phyloP scores from a whole-genome alignment of 1,140 invertebrate species.

The Tribolium madens region DNA sequence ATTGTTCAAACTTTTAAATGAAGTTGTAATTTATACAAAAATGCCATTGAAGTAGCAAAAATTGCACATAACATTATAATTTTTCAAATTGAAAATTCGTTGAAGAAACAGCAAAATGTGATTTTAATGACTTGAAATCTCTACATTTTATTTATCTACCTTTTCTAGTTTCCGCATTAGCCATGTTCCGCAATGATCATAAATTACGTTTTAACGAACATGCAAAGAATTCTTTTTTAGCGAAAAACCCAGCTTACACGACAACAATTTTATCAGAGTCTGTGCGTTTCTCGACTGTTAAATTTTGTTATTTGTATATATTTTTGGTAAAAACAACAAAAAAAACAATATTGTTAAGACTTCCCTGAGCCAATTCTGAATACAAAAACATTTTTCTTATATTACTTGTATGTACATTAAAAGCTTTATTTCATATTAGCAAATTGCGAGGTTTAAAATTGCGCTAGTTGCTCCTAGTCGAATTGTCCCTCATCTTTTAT shows the following conservation, averaged over 20 bases:
- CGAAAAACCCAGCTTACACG: not conserved
- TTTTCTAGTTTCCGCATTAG: not conserved
- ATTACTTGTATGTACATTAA: too few relatives aligned
- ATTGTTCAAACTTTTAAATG: too few relatives aligned
- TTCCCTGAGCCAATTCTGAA: too few relatives aligned
- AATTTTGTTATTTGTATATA: too few relatives aligned
- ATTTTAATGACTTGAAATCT: not conserved
- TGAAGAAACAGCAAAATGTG: not conserved
- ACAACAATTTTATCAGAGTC: not conserved
- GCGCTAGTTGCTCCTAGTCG: not conserved
- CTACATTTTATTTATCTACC: not conserved
- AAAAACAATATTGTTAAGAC: too few relatives aligned
- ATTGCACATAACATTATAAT: too few relatives aligned
- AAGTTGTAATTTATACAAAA: too few relatives aligned
- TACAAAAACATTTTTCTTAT: too few relatives aligned
- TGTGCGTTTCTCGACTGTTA: not conserved
- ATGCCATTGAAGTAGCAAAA: too few relatives aligned
- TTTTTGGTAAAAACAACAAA: too few relatives aligned
- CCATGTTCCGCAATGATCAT: not conserved
- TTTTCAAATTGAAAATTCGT: not conserved
- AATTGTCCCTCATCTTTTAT: not conserved
- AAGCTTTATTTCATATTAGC: not conserved
- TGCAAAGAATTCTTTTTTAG: not conserved
- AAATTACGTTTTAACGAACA: not conserved
- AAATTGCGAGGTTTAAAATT: too few relatives aligned